A percentile compares a stretch with the other conserved stretches of the same genome.
These are phyloP conservation scores for Sminthopsis crassicaudata DNA, from an alignment of 2,113 vertebrate species.

Conservation along the genomic window DNA sequence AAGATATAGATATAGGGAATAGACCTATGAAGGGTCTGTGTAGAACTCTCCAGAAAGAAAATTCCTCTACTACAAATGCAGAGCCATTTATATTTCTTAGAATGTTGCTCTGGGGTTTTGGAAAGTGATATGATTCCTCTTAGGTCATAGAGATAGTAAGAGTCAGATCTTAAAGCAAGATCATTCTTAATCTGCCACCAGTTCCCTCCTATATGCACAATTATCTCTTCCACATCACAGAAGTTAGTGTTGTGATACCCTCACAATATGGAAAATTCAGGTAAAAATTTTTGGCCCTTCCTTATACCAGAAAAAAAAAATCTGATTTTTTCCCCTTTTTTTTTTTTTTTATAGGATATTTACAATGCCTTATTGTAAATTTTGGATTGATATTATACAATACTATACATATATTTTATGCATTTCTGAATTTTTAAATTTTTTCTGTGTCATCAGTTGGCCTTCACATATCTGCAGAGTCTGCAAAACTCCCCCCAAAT, in stretches of 20 bases:
- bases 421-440: background rate
- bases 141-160: background rate
- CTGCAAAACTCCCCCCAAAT: background rate
- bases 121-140: background rate
- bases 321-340: background rate
- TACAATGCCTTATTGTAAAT: background rate
- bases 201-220: background rate
- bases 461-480: background rate
- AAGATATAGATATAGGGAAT: background rate
- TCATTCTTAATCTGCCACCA: background rate
- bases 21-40: background rate
- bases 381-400: background rate
- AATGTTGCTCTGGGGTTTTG: background rate
- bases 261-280: background rate
- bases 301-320: background rate
- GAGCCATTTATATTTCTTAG: background rate
- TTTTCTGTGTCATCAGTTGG: background rate
- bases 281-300: background rate
- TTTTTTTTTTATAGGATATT: background rate
- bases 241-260: background rate
- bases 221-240: background rate
- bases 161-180: background rate
- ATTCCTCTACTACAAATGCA: background rate
- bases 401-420: background rate
- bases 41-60: background rate